A percentile compares a stretch with the other conserved stretches of the same genome.
phyloP scores from a whole-genome alignment of 2,113 vertebrate species.

The Colaptes auratus region DNA sequence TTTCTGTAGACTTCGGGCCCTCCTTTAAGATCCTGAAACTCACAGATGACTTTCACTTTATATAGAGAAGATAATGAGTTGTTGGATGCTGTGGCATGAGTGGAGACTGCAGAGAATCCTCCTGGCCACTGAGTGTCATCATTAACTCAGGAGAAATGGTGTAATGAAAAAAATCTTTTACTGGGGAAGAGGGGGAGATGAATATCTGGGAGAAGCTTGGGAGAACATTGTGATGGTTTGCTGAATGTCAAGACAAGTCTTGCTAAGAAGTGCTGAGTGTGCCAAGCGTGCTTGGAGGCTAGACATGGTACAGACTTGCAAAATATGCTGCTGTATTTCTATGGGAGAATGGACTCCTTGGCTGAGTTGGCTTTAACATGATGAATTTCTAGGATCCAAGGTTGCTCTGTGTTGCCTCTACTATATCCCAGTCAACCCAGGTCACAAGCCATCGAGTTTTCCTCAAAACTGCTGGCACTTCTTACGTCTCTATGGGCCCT shows the following conservation, averaged over 20 bases:
- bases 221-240: background rate
- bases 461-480: background rate
- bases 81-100: background rate
- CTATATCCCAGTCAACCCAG: background rate
- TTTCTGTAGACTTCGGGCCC: background rate
- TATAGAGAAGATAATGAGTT: background rate
- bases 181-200: background rate
- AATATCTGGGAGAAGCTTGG: background rate
- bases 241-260: background rate
- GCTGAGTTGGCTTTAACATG: background rate
- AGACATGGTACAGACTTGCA: rapidly evolving
- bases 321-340: background rate
- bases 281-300: background rate
- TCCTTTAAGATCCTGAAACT: background rate
- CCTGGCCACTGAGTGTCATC: constrained; percentile 69
- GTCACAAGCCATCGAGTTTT: background rate
- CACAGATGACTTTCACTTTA: background rate
- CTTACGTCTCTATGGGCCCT: background rate
- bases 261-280: background rate
- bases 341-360: background rate
- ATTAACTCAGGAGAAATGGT: constrained; percentile 61
- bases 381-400: background rate
- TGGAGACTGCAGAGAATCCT: constrained; percentile 55
- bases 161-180: background rate
- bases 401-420: rapidly evolving